Evolutionary conservation across 2,888 invertebrate species (phyloP).

Genomic region (Deilephila elpenor): DNA sequence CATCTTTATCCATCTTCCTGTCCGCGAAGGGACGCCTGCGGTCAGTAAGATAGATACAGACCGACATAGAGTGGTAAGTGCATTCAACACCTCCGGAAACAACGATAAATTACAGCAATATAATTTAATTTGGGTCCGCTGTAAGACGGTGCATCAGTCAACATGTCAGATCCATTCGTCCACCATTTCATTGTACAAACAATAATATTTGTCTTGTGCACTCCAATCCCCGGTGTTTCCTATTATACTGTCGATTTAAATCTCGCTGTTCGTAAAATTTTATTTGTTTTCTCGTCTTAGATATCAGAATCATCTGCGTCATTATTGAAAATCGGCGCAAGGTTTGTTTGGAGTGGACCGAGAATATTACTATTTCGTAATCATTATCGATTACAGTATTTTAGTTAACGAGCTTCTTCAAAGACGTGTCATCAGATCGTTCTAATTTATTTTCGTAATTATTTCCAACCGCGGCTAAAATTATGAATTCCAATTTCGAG

Average conservation of each 20-base stretch:
- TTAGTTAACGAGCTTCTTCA: no score
- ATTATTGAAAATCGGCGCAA: neutral
- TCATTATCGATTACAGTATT: neutral
- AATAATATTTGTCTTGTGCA: conserved; percentile 12
- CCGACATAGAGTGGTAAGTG: no score
- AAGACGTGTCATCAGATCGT: no score
- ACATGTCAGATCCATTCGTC: neutral
- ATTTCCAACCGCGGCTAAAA: no score
- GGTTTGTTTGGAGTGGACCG: neutral
- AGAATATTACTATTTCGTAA: neutral
- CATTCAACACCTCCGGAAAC: no score
- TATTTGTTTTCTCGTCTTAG: conserved; percentile 3
- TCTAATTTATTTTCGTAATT: no score
- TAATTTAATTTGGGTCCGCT: neutral
- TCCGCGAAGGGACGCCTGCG: no score
- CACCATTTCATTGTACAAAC: neutral
- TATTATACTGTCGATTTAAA: neutral
- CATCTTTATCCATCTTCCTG: no score
- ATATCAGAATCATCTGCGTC: neutral
- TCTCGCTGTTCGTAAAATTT: conserved; percentile 22
- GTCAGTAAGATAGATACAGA: no score
- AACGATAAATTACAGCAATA: neutral
- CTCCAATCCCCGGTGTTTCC: conserved; percentile 1
- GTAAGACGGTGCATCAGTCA: neutral
- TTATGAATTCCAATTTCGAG: no score